Conservation (phyloP, 2,113 vertebrate species). For the Buteo buteo region DNA sequence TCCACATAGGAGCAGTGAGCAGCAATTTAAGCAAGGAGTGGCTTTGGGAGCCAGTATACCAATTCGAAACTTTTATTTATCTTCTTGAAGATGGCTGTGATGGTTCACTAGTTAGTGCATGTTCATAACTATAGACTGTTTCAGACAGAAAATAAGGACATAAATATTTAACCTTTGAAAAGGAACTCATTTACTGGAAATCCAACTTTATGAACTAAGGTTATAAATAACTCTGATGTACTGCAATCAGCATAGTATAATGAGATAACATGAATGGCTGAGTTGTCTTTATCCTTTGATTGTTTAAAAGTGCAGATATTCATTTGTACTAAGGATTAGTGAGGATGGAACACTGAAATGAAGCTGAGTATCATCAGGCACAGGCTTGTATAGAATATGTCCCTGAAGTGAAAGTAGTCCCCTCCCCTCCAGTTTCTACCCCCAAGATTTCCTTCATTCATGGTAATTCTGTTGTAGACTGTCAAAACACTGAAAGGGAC, state of each 20-base stretch:
- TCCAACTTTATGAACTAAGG: conserved; percentile 59
- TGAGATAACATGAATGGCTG: conserved; percentile 64
- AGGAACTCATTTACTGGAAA: conserved; percentile 69
- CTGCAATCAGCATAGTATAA: conserved; percentile 67
- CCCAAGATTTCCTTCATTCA: not conserved
- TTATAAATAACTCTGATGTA: conserved; percentile 66
- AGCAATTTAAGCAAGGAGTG: not conserved
- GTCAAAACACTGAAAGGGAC: conserved; percentile 59
- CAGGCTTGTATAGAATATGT: conserved; percentile 1
- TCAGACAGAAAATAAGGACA: conserved; percentile 55
- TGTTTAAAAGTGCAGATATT: conserved; percentile 68
- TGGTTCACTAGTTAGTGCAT: not conserved
- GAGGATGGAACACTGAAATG: not conserved
- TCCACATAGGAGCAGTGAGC: not conserved
- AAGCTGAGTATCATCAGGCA: not conserved
- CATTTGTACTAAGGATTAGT: conserved; percentile 41
- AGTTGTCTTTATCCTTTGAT: conserved; percentile 68
- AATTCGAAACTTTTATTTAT: not conserved
- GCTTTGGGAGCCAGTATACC: not conserved
- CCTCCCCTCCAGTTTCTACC: not conserved
- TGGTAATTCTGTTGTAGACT: conserved; percentile 57
- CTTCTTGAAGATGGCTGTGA: not conserved
- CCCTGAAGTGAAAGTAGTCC: not conserved
- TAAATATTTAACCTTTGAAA: conserved; percentile 77
- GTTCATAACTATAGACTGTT: conserved; percentile 39